Base-by-base conservation (phyloP, 1,140 invertebrate genomes). In the Zaprionus ornatus region DNA sequence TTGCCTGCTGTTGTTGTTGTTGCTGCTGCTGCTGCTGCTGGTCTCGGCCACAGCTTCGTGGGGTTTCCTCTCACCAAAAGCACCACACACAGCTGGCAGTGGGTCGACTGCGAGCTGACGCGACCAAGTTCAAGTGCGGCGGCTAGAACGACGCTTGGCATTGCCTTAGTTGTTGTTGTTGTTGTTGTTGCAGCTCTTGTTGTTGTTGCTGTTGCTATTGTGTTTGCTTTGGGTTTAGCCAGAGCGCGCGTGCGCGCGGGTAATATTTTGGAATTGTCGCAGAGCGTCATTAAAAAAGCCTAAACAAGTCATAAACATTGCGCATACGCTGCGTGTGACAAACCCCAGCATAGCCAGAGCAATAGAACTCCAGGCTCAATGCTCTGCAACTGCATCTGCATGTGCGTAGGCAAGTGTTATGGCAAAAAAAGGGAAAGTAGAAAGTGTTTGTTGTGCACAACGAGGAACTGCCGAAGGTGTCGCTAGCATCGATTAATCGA, bases 111-210 rank as follows among this genome's bases (percentile, higher is more conserved):
- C 63, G 64, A 54, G 56, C 70, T 80, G 79, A 82, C 55, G 74
- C 81, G 80, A 87, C 84, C 84, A 87, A 87, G 84, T 87, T 87
- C 84, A 87, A 87, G 84, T 87, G 84, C 84, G 84, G 67, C 82
- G 77, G 80, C 85, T 87, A 87, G 84, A 87, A 87, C 74, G 77
- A 66, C 72, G 66, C 66, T 74, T 82, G 80, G 80, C 80, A 74
- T 83, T 84, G 80, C 75, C 72, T 40, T 66, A 45, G 40, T 56
- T 71, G 67, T 52, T 66, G 61, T 55, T 77, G 74, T 37, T 79
- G 55, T 19, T 75, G 52, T 9, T 57, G 68, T 27, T 76, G 57
- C n/a, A 60, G 56, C 32, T 63, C 32, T n/a, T 61, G 40, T 54
- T 82, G 54, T 50, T 65, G 62, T 45, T 65, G 73, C 19, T 60